Percentiles rank a stretch among this genome's conserved stretches.
phyloP scores from a whole-genome alignment of 2,888 invertebrate species.

The Amphiduros pacificus region DNA sequence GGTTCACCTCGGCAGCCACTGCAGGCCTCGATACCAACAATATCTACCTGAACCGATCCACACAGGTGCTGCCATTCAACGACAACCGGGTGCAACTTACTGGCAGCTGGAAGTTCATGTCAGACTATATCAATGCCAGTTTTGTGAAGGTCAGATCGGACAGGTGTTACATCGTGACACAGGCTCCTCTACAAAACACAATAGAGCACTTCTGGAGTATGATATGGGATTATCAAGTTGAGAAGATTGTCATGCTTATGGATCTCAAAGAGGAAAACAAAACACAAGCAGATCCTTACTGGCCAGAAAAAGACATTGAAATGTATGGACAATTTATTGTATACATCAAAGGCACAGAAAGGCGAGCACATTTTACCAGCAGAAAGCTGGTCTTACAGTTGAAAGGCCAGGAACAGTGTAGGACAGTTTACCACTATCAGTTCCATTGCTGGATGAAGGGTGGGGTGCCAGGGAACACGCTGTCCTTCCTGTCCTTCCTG shows the following conservation, averaged over 20 bases:
- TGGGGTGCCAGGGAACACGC: background rate
- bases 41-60: constrained; percentile 20
- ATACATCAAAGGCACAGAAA: background rate
- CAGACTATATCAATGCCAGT: constrained; percentile 30
- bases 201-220: constrained; percentile 27
- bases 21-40: constrained; percentile 18
- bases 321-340: background rate
- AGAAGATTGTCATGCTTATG: constrained; percentile 25
- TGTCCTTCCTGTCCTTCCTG: constrained; percentile 6
- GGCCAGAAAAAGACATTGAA: background rate
- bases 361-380: constrained; percentile 2
- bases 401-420: background rate
- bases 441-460: background rate
- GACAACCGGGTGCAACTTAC: constrained; percentile 25
- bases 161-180: constrained; percentile 27
- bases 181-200: constrained; percentile 21
- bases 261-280: constrained; percentile 3
- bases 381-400: constrained; percentile 1
- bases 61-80: constrained; percentile 28
- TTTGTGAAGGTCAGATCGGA: constrained; percentile 15
- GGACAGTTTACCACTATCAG: constrained; percentile 8
- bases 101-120: background rate
- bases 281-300: background rate
- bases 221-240: constrained; percentile 25
- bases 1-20: background rate